These are phyloP conservation scores for Rhabdophis nuchalis DNA, from an alignment of 2,797 vertebrate genomes.

Conservation along the genomic window DNA sequence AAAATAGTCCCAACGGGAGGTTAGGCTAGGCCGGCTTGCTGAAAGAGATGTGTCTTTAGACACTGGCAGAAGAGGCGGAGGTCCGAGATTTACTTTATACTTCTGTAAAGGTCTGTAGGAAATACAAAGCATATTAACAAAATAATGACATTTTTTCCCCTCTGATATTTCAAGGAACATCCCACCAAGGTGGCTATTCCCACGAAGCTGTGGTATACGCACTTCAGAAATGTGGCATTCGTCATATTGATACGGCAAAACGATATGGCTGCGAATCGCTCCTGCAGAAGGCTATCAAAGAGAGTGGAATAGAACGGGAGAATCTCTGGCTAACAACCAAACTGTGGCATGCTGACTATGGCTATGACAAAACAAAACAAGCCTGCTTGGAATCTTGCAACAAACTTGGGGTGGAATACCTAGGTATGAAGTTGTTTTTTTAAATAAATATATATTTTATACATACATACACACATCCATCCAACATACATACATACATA, in stretches of 20 bases:
- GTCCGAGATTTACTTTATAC: not conserved
- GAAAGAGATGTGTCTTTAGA: too few relatives aligned
- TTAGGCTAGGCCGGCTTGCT: too few relatives aligned
- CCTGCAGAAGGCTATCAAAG: conserved; percentile 68
- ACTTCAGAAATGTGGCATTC: conserved; percentile 71
- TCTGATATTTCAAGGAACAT: conserved; percentile 67
- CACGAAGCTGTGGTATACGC: conserved; percentile 73
- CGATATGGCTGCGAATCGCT: conserved; percentile 74
- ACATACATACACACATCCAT: too few relatives aligned
- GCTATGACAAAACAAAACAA: conserved; percentile 68
- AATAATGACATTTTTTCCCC: conserved; percentile 15
- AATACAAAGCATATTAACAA: not conserved
- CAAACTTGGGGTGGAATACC: conserved; percentile 72
- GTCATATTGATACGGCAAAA: conserved; percentile 79
- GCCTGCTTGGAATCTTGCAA: conserved; percentile 73
- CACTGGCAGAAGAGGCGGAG: too few relatives aligned
- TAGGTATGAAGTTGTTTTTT: conserved; percentile 65
- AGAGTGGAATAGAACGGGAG: conserved; percentile 66
- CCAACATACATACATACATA: too few relatives aligned
- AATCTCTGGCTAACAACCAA: conserved; percentile 81
- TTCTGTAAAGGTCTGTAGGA: not conserved
- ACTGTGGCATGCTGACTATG: conserved; percentile 75
- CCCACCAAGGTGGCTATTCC: conserved; percentile 74
- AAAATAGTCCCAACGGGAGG: too few relatives aligned
- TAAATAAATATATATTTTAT: too few relatives aligned